Evolutionary conservation across 2,113 vertebrate species (phyloP).

Genomic region (Excalfactoria chinensis): DNA sequence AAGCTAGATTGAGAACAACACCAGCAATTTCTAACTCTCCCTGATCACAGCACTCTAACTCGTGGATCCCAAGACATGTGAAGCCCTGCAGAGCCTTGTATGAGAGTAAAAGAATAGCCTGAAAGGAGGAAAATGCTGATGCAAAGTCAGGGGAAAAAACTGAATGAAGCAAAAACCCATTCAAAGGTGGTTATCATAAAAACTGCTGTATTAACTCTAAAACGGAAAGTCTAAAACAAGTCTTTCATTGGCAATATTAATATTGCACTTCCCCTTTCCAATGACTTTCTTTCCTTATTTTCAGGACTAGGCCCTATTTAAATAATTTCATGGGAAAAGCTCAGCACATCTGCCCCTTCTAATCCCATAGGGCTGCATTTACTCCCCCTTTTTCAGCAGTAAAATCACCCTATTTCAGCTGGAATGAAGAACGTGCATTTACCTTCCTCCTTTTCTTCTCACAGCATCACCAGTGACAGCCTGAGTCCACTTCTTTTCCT

Average conservation of each 20-base stretch:
- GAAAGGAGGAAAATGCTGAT: accelerated
- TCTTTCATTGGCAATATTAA: accelerated
- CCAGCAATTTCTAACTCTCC: accelerated
- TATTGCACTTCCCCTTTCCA: accelerated
- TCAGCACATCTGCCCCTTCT: neutral
- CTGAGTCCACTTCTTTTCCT: neutral
- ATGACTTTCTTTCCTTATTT: neutral
- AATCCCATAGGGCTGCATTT: neutral
- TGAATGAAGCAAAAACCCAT: neutral
- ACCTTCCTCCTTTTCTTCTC: neutral
- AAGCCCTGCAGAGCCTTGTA: neutral
- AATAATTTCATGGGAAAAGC: neutral
- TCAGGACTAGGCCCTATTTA: neutral
- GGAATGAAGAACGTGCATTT: neutral
- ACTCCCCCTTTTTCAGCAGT: neutral
- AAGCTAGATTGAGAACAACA: neutral
- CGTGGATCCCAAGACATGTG: accelerated
- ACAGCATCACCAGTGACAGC: neutral
- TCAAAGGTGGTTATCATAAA: accelerated
- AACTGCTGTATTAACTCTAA: neutral
- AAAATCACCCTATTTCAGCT: neutral
- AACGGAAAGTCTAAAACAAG: neutral
- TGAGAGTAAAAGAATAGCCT: neutral
- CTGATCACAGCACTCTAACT: neutral
- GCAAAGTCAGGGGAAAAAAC: accelerated